phyloP scores from a whole-genome alignment of 2,888 invertebrate genomes.

The Thyatira batis region DNA sequence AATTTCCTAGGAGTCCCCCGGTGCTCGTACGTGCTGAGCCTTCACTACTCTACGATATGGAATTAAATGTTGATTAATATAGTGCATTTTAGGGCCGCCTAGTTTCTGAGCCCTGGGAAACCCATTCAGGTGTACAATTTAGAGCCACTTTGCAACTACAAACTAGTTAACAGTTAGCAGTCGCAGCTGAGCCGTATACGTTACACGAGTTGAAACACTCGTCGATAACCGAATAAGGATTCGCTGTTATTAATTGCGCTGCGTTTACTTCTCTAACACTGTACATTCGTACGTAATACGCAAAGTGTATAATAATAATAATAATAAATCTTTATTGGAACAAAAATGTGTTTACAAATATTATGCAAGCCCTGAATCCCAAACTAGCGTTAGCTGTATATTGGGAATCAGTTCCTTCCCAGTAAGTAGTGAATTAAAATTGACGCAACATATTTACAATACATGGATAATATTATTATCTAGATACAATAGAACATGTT shows the following conservation, averaged over 20 bases:
- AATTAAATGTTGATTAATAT: conserved; percentile 80
- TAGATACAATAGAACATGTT: no score
- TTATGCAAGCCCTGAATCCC: no score
- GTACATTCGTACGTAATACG: no score
- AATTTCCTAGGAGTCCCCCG: conserved; percentile 70
- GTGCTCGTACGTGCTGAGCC: conserved; percentile 55
- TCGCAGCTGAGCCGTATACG: conserved; percentile 51
- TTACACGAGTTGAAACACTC: conserved; percentile 42
- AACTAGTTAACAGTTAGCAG: conserved; percentile 65
- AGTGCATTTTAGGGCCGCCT: conserved; percentile 59
- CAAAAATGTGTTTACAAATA: no score
- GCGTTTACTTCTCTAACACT: conserved; percentile 17
- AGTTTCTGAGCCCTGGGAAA: conserved; percentile 39
- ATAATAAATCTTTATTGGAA: no score
- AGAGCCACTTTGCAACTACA: conserved; percentile 66
- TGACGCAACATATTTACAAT: no score
- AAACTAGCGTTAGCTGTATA: no score
- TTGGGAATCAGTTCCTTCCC: no score
- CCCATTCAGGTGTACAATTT: conserved; percentile 67
- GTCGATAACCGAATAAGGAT: conserved; percentile 40
- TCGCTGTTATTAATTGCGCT: conserved; percentile 7
- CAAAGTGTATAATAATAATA: no score
- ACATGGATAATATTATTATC: no score
- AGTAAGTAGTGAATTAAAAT: no score
- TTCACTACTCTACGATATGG: conserved; percentile 55